A percentile compares a stretch with the other conserved stretches of the same genome.
Evolutionary conservation across 2,113 vertebrate species (phyloP).

Genomic region (Actenoides hombroni): DNA sequence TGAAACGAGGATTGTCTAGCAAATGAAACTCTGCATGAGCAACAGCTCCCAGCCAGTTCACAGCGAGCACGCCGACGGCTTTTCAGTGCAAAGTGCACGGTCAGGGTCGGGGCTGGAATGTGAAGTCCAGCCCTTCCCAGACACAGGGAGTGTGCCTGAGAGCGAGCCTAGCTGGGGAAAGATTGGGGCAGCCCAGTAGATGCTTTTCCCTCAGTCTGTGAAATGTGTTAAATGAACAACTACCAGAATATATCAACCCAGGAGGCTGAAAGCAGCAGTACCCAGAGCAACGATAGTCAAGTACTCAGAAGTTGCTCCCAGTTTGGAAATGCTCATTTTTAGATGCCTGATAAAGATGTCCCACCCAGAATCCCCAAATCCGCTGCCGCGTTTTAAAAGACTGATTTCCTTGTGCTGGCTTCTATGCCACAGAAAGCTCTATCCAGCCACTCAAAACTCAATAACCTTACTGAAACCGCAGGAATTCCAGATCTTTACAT

Average conservation of each 20-base stretch:
- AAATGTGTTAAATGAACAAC: background rate
- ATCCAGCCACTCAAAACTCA: background rate
- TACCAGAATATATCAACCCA: background rate
- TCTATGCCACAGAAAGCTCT: background rate
- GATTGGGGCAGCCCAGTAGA: background rate
- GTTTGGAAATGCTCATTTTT: background rate
- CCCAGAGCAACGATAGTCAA: background rate
- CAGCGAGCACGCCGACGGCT: background rate
- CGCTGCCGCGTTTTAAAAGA: background rate
- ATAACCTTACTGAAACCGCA: background rate
- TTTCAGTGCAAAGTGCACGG: background rate
- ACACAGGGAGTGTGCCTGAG: background rate
- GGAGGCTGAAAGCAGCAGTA: background rate
- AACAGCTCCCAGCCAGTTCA: background rate
- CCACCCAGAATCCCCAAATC: background rate
- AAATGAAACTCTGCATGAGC: background rate
- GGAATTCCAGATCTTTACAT: background rate
- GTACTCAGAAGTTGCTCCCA: background rate
- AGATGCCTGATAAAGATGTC: background rate
- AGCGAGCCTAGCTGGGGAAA: background rate
- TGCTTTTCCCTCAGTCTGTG: background rate
- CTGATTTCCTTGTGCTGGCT: background rate
- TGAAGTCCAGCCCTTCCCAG: background rate
- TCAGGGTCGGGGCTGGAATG: constrained; percentile 29
- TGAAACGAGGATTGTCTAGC: background rate